Percentiles rank a stretch among this genome's conserved stretches.
Conservation (phyloP, 2,113 vertebrate species). For the Callopanchax toddi region DNA sequence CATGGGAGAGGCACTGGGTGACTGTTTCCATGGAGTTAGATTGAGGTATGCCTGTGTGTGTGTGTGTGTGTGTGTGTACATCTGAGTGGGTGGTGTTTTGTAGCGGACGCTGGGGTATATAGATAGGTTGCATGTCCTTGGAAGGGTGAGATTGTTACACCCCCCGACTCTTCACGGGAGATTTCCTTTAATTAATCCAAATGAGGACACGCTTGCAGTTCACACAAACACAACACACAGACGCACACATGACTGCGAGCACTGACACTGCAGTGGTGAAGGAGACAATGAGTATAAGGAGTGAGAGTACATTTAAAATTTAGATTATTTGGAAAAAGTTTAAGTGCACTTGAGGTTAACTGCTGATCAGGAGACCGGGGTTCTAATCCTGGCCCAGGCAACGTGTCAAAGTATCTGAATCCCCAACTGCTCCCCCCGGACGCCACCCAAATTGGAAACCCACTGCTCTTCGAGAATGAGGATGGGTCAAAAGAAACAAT, state of each 20-base stretch:
- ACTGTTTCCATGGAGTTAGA: constrained; percentile 67
- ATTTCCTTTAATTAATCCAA: constrained; percentile 77
- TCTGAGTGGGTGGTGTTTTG: constrained; percentile 52
- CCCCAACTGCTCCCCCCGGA: too few relatives aligned
- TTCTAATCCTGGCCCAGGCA: too few relatives aligned
- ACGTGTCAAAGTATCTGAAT: too few relatives aligned
- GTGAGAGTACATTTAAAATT: not conserved
- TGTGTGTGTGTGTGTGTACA: constrained; percentile 14
- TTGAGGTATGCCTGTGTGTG: constrained; percentile 29
- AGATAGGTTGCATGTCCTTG: constrained; percentile 70
- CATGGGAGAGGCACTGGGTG: constrained; percentile 45
- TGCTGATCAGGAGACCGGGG: too few relatives aligned
- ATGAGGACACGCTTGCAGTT: constrained; percentile 36
- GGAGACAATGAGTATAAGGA: constrained; percentile 9
- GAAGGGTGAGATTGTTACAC: constrained; percentile 53
- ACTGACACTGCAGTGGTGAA: not conserved
- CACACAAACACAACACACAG: constrained; percentile 11
- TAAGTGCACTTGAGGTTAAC: too few relatives aligned
- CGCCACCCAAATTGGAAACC: too few relatives aligned
- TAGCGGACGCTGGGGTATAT: constrained; percentile 41
- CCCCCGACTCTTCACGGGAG: constrained; percentile 62
- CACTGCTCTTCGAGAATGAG: too few relatives aligned
- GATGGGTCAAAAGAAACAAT: too few relatives aligned
- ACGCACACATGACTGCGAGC: constrained; percentile 20
- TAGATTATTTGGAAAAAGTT: too few relatives aligned